phyloP scores from a whole-genome alignment of 1,140 invertebrate species.

The Epicauta chinensis region DNA sequence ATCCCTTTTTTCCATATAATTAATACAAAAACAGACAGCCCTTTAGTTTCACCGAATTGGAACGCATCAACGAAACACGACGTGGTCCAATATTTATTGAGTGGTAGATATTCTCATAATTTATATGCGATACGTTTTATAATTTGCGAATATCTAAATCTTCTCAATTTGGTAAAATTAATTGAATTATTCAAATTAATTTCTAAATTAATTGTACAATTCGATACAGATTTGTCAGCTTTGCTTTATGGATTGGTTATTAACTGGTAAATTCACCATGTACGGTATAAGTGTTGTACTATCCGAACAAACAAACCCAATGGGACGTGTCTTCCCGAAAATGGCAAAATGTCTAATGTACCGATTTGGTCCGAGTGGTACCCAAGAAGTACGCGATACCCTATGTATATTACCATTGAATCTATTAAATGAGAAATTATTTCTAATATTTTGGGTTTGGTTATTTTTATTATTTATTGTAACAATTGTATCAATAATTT shows the following conservation, averaged over 20 bases:
- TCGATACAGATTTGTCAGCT: constrained; percentile 53
- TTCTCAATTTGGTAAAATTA: constrained; percentile 57
- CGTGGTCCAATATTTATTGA: constrained; percentile 48
- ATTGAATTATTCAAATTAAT: background rate
- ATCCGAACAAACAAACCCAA: constrained; percentile 46
- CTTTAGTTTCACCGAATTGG: constrained; percentile 50
- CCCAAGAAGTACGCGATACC: constrained; percentile 53
- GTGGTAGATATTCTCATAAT: constrained; percentile 55
- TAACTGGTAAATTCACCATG: constrained; percentile 64
- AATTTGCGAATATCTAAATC: constrained; percentile 66
- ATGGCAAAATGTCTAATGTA: constrained; percentile 73
- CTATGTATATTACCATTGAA: constrained; percentile 71
- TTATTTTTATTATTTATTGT: constrained; percentile 60
- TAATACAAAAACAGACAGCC: constrained; percentile 37
- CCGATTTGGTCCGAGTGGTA: constrained; percentile 57
- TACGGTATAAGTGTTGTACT: constrained; percentile 58
- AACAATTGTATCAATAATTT: constrained; percentile 57
- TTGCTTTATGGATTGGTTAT: constrained; percentile 62
- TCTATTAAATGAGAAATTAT: constrained; percentile 75
- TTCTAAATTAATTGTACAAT: background rate
- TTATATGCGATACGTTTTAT: constrained; percentile 62
- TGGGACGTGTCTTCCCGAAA: constrained; percentile 63
- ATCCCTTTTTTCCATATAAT: too few relatives aligned
- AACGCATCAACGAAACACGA: constrained; percentile 47
- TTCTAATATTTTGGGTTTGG: constrained; percentile 77